Evolutionary conservation across 1,140 invertebrate genomes (phyloP).

Genomic region (Eriosoma lanigerum): DNA sequence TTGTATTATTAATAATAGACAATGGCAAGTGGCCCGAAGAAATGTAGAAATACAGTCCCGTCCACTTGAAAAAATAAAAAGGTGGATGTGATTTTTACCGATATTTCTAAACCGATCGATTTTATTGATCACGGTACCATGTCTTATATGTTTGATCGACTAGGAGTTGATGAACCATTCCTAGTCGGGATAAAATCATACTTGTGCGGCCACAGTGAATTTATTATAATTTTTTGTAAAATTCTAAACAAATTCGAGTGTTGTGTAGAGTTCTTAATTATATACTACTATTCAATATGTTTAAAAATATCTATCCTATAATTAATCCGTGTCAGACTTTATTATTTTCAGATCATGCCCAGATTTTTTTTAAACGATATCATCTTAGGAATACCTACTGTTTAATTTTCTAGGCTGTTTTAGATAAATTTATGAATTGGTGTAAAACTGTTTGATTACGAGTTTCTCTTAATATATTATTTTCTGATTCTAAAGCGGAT

Average conservation of each 20-base stretch:
- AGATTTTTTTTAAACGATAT: not conserved
- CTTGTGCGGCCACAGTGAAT: not conserved
- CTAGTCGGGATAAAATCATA: not conserved
- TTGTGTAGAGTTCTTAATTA: not conserved
- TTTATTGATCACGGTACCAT: not conserved
- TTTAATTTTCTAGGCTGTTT: not conserved
- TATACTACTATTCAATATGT: not conserved
- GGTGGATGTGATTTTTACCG: too few species aligned
- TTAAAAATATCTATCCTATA: not conserved
- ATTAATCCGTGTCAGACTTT: not conserved
- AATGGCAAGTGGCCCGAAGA: too few species aligned
- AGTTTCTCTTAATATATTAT: not conserved
- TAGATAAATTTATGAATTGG: not conserved
- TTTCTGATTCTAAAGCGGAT: too few species aligned
- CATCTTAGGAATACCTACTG: not conserved
- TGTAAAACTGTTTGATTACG: not conserved
- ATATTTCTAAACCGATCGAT: not conserved
- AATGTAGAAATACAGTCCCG: too few species aligned
- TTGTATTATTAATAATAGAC: too few species aligned
- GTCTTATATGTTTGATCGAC: not conserved
- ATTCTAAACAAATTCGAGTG: not conserved
- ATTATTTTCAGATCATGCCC: not conserved
- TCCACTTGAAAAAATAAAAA: too few species aligned
- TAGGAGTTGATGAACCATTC: not conserved
- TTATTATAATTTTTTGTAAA: not conserved